Evolutionary conservation across 2,797 vertebrate species (phyloP).

Genomic region (Vespertilio murinus): DNA sequence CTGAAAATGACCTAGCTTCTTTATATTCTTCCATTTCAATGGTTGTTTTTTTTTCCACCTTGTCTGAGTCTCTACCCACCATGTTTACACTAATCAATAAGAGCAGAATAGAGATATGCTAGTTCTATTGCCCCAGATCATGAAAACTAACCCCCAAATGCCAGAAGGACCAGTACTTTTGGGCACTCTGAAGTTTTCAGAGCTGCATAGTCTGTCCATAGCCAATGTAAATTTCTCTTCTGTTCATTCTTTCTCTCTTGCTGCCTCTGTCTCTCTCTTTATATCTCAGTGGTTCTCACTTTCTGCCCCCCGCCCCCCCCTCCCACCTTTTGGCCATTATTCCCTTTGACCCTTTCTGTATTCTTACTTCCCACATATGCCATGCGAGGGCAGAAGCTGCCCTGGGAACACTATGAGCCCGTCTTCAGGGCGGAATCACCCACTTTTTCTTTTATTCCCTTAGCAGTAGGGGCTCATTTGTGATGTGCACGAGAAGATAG

Average conservation of each 20-base stretch:
- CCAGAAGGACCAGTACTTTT: background rate
- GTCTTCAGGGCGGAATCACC: conserved; percentile 41
- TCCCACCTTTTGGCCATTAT: background rate
- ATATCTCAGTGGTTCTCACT: background rate
- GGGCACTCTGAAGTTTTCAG: background rate
- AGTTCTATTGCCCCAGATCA: background rate
- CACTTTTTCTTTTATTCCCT: conserved; percentile 45
- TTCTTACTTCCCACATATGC: background rate
- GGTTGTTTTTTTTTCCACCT: conserved; percentile 11
- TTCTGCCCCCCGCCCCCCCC: too few relatives aligned
- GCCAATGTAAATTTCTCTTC: background rate
- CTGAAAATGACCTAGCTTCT: background rate
- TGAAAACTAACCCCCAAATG: background rate
- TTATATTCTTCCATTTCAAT: background rate
- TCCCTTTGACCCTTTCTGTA: background rate
- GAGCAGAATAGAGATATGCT: background rate
- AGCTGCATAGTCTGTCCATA: background rate
- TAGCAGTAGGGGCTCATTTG: conserved; percentile 42
- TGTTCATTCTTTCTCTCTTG: background rate
- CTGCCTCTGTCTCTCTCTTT: background rate
- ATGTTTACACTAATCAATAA: background rate
- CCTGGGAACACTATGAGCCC: conserved; percentile 38
- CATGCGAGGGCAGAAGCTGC: background rate
- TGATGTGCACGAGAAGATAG: conserved; percentile 57
- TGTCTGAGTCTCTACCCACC: background rate